phyloP scores from a whole-genome alignment of 2,888 invertebrate genomes.

The Lasioglossum pauxillum region DNA sequence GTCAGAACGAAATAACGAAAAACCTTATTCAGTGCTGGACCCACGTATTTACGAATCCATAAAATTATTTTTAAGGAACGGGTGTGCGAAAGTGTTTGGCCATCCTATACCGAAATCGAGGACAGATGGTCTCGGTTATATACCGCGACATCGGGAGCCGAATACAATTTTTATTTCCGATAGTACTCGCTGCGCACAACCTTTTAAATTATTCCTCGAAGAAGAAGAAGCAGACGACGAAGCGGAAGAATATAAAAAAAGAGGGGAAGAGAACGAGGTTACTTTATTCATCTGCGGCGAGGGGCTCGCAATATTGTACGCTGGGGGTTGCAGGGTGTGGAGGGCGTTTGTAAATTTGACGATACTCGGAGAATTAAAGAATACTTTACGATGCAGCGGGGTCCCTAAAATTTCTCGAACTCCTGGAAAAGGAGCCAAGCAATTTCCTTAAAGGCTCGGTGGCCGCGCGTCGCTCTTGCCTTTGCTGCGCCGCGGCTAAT shows the following conservation, averaged over 20 bases:
- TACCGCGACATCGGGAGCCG: not conserved
- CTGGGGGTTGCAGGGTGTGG: not conserved
- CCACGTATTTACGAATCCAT: not conserved
- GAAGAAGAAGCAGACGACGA: not conserved
- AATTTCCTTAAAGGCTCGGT: conserved; percentile 9
- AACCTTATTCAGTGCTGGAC: not conserved
- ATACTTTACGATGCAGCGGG: not conserved
- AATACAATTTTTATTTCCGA: conserved; percentile 5
- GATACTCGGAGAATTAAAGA: not conserved
- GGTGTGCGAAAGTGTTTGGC: not conserved
- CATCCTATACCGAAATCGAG: not conserved
- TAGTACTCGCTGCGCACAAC: not conserved
- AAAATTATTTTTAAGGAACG: not conserved
- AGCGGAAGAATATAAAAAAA: not conserved
- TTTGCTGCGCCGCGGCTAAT: not conserved
- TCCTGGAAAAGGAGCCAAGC: not conserved
- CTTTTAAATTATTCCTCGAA: not conserved
- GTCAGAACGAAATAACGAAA: not conserved
- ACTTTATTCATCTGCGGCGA: not conserved
- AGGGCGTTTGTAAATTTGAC: not conserved
- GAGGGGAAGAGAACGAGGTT: not conserved
- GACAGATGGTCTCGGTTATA: not conserved
- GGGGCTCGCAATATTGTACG: not conserved
- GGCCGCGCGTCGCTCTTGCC: not conserved
- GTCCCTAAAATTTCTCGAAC: conserved; percentile 15